These are phyloP conservation scores for Hirudo medicinalis DNA, from an alignment of 1,140 invertebrate genomes.

Conservation along the genomic window DNA sequence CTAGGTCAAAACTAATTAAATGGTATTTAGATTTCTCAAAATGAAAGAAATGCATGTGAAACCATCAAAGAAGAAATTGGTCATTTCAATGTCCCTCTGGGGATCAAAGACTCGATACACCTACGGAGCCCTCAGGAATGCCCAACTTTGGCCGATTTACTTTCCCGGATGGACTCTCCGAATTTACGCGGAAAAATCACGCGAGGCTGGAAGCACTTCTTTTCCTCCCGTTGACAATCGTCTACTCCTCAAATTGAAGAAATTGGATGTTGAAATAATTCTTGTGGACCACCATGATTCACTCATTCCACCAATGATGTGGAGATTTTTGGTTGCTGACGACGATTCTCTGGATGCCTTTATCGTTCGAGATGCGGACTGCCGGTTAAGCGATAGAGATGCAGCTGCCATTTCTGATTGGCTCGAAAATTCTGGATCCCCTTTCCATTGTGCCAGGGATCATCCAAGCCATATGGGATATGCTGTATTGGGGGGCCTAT, in stretches of 20 bases:
- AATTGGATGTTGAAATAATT: conserved; percentile 3
- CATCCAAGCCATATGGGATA: conserved; percentile 26
- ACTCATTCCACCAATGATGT: conserved; percentile 20
- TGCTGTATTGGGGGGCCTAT: conserved; percentile 13
- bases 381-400: conserved; percentile 28
- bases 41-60: too few relatives aligned
- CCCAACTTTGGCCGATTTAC: conserved; percentile 14
- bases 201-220: not conserved
- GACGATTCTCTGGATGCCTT: conserved; percentile 33
- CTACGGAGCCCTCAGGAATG: conserved; percentile 18
- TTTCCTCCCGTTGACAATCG: conserved; percentile 5
- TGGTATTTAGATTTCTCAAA: too few relatives aligned
- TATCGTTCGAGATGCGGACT: conserved; percentile 32
- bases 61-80: not conserved
- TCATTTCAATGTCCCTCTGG: conserved; percentile 18
- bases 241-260: not conserved
- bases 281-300: not conserved
- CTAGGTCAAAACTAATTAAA: too few relatives aligned
- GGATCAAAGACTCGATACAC: conserved; percentile 10
- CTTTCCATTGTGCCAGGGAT: conserved; percentile 33
- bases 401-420: conserved; percentile 31
- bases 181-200: conserved; percentile 13
- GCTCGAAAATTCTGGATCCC: conserved; percentile 25
- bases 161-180: conserved; percentile 18
- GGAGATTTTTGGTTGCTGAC: conserved; percentile 31